phyloP scores from a whole-genome alignment of 2,888 invertebrate genomes.

The Caenorhabditis sp. region DNA sequence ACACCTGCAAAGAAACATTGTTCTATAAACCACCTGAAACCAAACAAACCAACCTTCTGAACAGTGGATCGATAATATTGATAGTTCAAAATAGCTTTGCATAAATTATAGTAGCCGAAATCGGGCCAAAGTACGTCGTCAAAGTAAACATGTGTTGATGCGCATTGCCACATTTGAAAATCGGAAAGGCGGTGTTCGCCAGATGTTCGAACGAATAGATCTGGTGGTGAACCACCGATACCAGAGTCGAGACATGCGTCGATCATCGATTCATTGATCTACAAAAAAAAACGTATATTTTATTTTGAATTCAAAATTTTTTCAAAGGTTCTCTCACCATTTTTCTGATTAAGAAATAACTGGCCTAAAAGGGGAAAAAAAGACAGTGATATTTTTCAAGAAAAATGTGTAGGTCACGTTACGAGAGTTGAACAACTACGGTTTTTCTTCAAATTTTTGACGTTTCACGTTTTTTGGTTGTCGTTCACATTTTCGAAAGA shows the following conservation, averaged over 20 bases:
- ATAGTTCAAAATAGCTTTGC: slow-evolving; percentile 85
- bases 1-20: background rate
- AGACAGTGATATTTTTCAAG: too few species aligned
- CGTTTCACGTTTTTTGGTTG: too few species aligned
- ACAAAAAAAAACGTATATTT: too few species aligned
- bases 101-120: slow-evolving; percentile 88
- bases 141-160: slow-evolving; percentile 85
- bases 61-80: slow-evolving; percentile 74
- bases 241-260: slow-evolving; percentile 82
- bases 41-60: slow-evolving; percentile 8
- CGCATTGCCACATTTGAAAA: slow-evolving; percentile 92
- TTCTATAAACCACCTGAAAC: background rate
- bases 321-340: background rate
- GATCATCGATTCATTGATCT: slow-evolving; percentile 74
- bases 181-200: slow-evolving; percentile 93
- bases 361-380: too few species aligned
- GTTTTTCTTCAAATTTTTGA: too few species aligned
- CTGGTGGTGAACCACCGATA: slow-evolving; percentile 79
- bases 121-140: slow-evolving; percentile 93
- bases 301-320: slow-evolving; percentile 2
- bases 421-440: too few species aligned
- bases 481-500: too few species aligned
- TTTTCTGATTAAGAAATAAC: background rate
- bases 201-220: slow-evolving; percentile 90
- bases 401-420: too few species aligned